A percentile compares a stretch with the other conserved stretches of the same genome.
phyloP scores from a whole-genome alignment of 2,888 invertebrate species.

The Trachelus stipa region DNA sequence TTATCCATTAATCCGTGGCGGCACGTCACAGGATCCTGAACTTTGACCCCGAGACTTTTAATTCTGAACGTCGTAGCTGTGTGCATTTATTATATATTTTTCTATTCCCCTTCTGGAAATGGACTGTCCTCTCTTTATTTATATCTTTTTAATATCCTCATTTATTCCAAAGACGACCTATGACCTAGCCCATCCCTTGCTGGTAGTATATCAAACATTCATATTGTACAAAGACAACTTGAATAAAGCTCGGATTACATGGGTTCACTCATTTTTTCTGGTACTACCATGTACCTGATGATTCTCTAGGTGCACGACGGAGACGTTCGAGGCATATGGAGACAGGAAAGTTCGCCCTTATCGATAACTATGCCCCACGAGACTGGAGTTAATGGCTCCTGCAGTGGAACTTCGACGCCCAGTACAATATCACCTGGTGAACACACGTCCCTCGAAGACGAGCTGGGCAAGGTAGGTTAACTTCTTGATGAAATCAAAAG shows the following conservation, averaged over 20 bases:
- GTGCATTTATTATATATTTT: neutral
- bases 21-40: neutral
- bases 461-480: slow-evolving; percentile 56
- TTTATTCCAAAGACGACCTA: neutral
- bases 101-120: neutral
- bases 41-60: neutral
- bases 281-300: slow-evolving; percentile 12
- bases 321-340: slow-evolving; percentile 54
- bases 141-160: neutral
- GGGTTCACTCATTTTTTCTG: slow-evolving; percentile 8
- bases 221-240: neutral
- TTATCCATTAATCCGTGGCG: neutral
- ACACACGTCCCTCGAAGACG: slow-evolving; percentile 60
- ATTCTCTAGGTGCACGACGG: slow-evolving; percentile 51
- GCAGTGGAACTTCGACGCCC: slow-evolving; percentile 66
- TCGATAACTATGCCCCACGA: slow-evolving; percentile 61
- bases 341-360: slow-evolving; percentile 60
- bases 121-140: neutral
- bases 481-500: neutral
- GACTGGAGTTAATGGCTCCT: slow-evolving; percentile 53
- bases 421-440: slow-evolving; percentile 68
- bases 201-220: neutral
- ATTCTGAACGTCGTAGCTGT: neutral
- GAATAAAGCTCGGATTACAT: neutral
- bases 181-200: neutral